A percentile compares a stretch with the other conserved stretches of the same genome.
Evolutionary conservation across 1,140 invertebrate genomes (phyloP).

Genomic region (Drosophila ironensis): DNA sequence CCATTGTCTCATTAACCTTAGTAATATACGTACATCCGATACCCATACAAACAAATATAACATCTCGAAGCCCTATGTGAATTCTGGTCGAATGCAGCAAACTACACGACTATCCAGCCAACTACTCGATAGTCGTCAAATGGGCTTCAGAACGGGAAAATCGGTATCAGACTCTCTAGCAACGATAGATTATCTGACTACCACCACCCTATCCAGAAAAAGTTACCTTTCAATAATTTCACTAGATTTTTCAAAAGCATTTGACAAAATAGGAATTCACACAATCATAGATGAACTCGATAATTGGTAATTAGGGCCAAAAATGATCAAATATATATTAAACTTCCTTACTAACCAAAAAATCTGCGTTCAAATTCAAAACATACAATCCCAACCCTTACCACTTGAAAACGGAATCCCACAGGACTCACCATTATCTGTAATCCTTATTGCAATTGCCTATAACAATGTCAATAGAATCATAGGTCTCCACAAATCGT

Average conservation of each 20-base stretch:
- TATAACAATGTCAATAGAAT: neutral
- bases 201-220: constrained; percentile 3
- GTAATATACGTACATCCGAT: no score
- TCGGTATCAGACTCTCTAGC: constrained; percentile 9
- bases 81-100: neutral
- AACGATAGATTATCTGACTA: constrained; percentile 7
- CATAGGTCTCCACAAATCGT: neutral
- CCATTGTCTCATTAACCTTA: no score
- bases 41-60: no score
- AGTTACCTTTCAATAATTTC: neutral
- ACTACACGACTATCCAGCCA: neutral
- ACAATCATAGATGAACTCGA: neutral
- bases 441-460: neutral
- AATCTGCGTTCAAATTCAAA: neutral
- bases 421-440: neutral
- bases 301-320: neutral
- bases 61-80: no score
- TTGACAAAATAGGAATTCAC: neutral
- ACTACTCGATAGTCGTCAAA: constrained; percentile 11
- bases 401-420: neutral
- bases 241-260: neutral
- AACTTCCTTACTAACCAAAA: neutral
- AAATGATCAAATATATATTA: neutral
- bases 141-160: constrained; percentile 8
- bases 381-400: neutral